Percentiles rank a stretch among this genome's conserved stretches.
These are phyloP conservation scores for Xiphophorus couchianus DNA, from an alignment of 2,113 vertebrate genomes.

Conservation along the genomic window DNA sequence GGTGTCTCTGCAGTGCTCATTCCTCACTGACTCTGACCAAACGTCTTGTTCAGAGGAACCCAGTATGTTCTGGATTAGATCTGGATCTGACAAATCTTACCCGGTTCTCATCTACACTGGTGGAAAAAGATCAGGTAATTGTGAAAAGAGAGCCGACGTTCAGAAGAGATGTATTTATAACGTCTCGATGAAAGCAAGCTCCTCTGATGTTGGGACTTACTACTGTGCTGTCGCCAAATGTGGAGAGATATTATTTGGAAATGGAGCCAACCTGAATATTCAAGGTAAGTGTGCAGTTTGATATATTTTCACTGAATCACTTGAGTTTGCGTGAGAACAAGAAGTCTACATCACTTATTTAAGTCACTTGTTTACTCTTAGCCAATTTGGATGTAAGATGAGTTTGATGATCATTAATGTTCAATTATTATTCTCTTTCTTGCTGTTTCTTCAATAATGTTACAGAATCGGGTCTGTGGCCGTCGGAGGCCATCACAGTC, in stretches of 20 bases:
- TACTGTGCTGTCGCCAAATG: background rate
- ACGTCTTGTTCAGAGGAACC: background rate
- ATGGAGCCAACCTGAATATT: background rate
- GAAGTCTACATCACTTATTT: no score
- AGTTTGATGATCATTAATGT: no score
- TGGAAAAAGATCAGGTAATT: background rate
- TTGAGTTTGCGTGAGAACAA: background rate
- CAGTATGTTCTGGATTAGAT: conserved; percentile 1
- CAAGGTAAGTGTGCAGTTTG: background rate
- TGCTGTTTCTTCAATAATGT: no score
- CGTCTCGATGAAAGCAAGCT: background rate
- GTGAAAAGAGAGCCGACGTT: background rate
- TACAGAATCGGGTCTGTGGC: no score
- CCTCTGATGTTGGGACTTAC: background rate
- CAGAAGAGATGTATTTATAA: background rate
- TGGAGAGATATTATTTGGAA: background rate
- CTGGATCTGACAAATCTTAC: background rate
- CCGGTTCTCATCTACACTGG: background rate
- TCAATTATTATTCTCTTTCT: no score
- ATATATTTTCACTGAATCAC: background rate
- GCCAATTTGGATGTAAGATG: no score
- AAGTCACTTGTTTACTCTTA: no score
- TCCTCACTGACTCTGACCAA: background rate
- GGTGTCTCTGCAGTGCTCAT: background rate
- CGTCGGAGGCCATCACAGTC: no score